Evolutionary conservation across 2,888 invertebrate species (phyloP).

Genomic region (Chouioia cunea): DNA sequence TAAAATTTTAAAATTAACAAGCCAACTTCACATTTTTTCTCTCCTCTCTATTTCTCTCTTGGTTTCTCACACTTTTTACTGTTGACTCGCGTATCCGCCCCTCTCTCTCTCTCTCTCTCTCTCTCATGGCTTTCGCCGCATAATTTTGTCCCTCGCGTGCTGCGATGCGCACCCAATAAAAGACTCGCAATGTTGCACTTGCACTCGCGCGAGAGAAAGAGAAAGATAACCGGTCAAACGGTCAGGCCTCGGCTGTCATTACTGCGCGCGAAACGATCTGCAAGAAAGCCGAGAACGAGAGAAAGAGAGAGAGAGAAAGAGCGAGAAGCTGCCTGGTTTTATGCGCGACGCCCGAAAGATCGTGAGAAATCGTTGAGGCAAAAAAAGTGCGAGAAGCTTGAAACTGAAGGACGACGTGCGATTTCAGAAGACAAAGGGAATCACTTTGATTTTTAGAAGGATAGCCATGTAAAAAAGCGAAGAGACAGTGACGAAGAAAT

Average conservation of each 20-base stretch:
- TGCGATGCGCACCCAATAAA: conserved; percentile 39
- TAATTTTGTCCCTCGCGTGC: conserved; percentile 53
- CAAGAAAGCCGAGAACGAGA: background rate
- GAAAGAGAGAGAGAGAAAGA: conserved; percentile 12
- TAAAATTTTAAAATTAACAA: no score
- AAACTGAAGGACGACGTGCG: conserved; percentile 14
- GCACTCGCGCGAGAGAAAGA: background rate
- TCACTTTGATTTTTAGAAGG: conserved; percentile 39
- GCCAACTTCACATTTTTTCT: no score
- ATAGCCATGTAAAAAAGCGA: background rate
- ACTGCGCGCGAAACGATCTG: conserved; percentile 35
- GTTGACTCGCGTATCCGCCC: conserved; percentile 7
- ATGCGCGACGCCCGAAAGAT: conserved; percentile 45
- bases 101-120: conserved; percentile 1
- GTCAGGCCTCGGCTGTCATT: conserved; percentile 34
- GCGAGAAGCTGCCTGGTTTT: conserved; percentile 25
- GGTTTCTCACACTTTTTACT: background rate
- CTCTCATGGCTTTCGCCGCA: conserved; percentile 60
- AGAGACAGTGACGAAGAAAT: conserved; percentile 12
- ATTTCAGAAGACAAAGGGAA: conserved; percentile 41
- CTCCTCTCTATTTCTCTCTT: background rate
- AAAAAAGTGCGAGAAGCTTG: conserved; percentile 33
- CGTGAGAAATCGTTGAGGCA: conserved; percentile 48
- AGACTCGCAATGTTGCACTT: background rate
- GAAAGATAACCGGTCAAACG: background rate